phyloP scores from a whole-genome alignment of 1,140 invertebrate genomes.

The Atta colombica region DNA sequence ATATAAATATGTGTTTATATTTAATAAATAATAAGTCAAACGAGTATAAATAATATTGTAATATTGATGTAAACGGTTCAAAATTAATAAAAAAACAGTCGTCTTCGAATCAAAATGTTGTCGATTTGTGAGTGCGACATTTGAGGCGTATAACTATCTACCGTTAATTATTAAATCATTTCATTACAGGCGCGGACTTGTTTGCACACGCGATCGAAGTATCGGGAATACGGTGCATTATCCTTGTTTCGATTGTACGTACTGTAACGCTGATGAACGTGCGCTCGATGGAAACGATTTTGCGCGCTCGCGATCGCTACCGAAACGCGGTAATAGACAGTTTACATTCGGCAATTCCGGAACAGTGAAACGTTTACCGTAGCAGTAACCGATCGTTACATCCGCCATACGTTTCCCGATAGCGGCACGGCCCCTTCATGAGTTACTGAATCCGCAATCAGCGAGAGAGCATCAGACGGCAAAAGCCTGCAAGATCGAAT shows the following conservation, averaged over 20 bases:
- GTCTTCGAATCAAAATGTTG: background rate
- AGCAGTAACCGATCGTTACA: constrained; percentile 72
- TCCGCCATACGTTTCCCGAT: constrained; percentile 64
- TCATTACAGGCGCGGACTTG: background rate
- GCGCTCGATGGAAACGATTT: constrained; percentile 51
- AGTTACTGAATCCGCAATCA: constrained; percentile 68
- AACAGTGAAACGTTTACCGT: constrained; percentile 70
- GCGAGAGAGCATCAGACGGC: constrained; percentile 1
- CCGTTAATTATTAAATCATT: constrained; percentile 43
- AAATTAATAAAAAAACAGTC: background rate
- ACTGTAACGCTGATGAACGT: constrained; percentile 66
- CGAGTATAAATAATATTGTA: no score
- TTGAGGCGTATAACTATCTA: background rate
- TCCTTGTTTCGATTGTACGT: constrained; percentile 30
- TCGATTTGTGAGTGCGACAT: background rate
- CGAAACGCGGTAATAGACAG: constrained; percentile 69
- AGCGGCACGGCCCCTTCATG: constrained; percentile 47
- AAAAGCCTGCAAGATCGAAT: background rate
- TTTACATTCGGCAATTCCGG: constrained; percentile 73
- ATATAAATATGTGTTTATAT: no score
- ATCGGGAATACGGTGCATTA: constrained; percentile 23
- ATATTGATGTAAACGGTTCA: no score
- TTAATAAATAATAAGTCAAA: no score
- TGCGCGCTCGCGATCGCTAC: constrained; percentile 41
- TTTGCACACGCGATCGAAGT: background rate